Conservation (phyloP, 2,113 vertebrate species). For the Plestiodon gilberti region DNA sequence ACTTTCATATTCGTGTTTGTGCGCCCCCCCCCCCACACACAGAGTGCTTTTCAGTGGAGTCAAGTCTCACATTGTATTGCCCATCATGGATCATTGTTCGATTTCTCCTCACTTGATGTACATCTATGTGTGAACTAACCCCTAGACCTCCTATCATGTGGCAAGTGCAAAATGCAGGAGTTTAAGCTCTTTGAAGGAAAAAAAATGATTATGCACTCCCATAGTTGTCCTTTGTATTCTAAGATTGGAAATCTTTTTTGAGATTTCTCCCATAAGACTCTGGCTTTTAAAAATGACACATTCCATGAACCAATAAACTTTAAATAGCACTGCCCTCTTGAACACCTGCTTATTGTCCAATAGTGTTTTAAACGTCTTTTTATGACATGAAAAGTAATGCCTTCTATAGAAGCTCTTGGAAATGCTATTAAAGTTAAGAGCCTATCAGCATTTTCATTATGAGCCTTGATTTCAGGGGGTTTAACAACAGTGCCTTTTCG, state of each 20-base stretch:
- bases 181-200: slow-evolving; percentile 24
- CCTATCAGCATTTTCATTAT: slow-evolving; percentile 76
- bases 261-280: slow-evolving; percentile 62
- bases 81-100: too few species aligned
- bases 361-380: slow-evolving; percentile 69
- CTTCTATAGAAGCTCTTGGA: slow-evolving; percentile 71
- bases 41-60: neutral
- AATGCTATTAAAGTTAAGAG: slow-evolving; percentile 75
- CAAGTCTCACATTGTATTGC: neutral
- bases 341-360: slow-evolving; percentile 74
- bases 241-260: slow-evolving; percentile 50
- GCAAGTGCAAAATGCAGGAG: slow-evolving; percentile 45
- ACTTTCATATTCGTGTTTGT: neutral
- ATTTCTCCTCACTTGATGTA: neutral
- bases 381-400: slow-evolving; percentile 71
- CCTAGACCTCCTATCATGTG: slow-evolving; percentile 48
- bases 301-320: slow-evolving; percentile 66
- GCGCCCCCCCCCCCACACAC: too few species aligned
- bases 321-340: slow-evolving; percentile 68
- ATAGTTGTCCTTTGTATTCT: slow-evolving; percentile 51
- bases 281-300: slow-evolving; percentile 47
- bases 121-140: neutral
- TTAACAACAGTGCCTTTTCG: slow-evolving; percentile 63
- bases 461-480: slow-evolving; percentile 70
- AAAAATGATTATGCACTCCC: slow-evolving; percentile 49